These are phyloP conservation scores for Drosophila sp. DNA, from an alignment of 1,140 invertebrate genomes.

Conservation along the genomic window DNA sequence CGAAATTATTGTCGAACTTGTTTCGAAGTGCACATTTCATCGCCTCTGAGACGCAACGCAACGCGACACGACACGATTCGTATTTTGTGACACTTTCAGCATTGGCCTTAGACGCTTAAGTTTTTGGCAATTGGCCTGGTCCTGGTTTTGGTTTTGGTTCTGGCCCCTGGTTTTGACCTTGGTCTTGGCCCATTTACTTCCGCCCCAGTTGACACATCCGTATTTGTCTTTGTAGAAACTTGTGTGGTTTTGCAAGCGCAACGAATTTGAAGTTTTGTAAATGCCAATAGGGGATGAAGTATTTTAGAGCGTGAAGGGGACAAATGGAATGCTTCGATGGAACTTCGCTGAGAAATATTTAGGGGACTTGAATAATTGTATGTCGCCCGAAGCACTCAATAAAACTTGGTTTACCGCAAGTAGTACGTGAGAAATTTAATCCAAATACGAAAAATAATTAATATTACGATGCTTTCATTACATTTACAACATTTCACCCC, in stretches of 20 bases:
- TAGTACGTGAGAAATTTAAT: slow-evolving; percentile 17
- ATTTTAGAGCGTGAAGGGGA: neutral
- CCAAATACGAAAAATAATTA: slow-evolving; percentile 45
- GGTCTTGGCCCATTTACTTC: neutral
- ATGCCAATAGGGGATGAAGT: slow-evolving; percentile 36
- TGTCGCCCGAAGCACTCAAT: slow-evolving; percentile 28
- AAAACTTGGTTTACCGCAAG: slow-evolving; percentile 33
- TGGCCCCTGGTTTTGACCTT: neutral
- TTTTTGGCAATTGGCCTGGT: slow-evolving; percentile 20
- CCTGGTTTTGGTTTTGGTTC: neutral
- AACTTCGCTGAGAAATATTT: slow-evolving; percentile 39
- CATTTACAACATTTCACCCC: slow-evolving; percentile 13
- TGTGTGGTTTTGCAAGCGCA: slow-evolving; percentile 2
- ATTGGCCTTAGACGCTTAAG: slow-evolving; percentile 5
- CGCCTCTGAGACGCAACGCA: neutral
- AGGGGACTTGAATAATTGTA: slow-evolving; percentile 41
- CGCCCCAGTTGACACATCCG: slow-evolving; percentile 5
- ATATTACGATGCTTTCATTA: slow-evolving; percentile 35
- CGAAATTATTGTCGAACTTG: slow-evolving; percentile 15
- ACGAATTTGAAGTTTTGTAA: slow-evolving; percentile 61
- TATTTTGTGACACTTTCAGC: slow-evolving; percentile 7
- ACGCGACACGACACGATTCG: neutral
- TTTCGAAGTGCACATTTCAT: slow-evolving; percentile 16
- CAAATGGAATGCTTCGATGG: slow-evolving; percentile 3
- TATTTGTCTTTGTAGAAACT: neutral